A percentile compares a stretch with the other conserved stretches of the same genome.
These are phyloP conservation scores for Pangasius djambal DNA, from an alignment of 2,797 vertebrate species.

Conservation along the genomic window DNA sequence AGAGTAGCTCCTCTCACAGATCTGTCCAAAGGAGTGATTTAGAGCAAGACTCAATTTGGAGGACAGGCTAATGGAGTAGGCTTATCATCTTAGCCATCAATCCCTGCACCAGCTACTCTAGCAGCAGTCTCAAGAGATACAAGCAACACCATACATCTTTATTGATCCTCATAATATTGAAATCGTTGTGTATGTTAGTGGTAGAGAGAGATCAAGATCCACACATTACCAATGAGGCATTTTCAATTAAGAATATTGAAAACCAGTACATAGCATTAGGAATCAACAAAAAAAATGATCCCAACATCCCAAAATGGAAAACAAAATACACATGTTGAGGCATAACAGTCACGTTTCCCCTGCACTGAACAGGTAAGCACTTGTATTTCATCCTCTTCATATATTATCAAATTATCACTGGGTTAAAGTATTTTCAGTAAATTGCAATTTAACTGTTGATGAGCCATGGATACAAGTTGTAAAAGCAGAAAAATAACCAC, in stretches of 20 bases:
- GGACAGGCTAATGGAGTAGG: conserved; percentile 49
- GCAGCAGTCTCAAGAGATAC: conserved; percentile 26
- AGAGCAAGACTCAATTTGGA: conserved; percentile 38
- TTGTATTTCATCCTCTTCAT: too few species aligned
- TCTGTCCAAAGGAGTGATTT: conserved; percentile 47
- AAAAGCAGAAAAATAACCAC: neutral
- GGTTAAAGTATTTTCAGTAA: neutral
- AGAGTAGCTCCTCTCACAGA: conserved; percentile 14
- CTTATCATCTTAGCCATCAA: conserved; percentile 54
- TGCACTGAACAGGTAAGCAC: neutral
- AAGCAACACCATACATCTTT: conserved; percentile 16
- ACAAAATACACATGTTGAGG: neutral
- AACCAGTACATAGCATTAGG: neutral
- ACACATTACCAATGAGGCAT: neutral
- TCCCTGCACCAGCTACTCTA: conserved; percentile 26
- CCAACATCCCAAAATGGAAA: neutral
- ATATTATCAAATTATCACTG: neutral
- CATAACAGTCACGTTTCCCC: neutral
- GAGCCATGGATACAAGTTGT: neutral
- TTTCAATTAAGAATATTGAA: neutral
- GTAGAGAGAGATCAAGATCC: neutral
- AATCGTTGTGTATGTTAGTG: neutral
- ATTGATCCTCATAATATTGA: conserved; percentile 8
- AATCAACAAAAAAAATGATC: neutral
- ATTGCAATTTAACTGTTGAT: neutral